Conservation (phyloP, 1,140 invertebrate genomes). For the Hylaeus volcanicus region DNA sequence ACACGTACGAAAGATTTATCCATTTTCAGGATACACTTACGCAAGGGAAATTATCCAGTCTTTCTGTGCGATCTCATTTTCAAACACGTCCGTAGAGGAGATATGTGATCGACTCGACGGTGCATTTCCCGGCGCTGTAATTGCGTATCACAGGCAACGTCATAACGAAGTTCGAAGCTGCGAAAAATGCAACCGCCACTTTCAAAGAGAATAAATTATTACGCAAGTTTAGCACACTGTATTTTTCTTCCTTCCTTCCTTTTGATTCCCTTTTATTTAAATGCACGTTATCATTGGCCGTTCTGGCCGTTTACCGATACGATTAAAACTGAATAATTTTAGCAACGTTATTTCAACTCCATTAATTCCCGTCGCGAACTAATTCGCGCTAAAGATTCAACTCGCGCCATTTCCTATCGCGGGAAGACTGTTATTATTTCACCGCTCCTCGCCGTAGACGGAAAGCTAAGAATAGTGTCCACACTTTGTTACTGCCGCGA, state of each 20-base stretch:
- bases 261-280: no score
- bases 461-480: constrained; percentile 26
- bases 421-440: background rate
- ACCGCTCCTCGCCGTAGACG: background rate
- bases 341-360: background rate
- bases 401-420: background rate
- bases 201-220: background rate
- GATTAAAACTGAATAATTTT: background rate
- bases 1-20: background rate
- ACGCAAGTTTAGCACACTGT: background rate
- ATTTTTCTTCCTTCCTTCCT: background rate
- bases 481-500: constrained; percentile 31
- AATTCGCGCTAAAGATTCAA: background rate
- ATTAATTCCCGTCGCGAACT: background rate
- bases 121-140: background rate
- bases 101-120: constrained; percentile 11
- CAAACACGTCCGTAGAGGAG: background rate
- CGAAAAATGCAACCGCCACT: background rate
- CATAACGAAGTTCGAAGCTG: constrained; percentile 12
- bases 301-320: no score
- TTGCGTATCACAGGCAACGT: background rate
- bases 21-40: constrained; percentile 12
- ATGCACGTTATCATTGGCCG: no score
- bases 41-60: background rate
- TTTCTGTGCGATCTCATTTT: background rate